Percentiles rank a stretch among this genome's conserved stretches.
Conservation (phyloP, 1,140 invertebrate genomes). For the Sinella curviseta region DNA sequence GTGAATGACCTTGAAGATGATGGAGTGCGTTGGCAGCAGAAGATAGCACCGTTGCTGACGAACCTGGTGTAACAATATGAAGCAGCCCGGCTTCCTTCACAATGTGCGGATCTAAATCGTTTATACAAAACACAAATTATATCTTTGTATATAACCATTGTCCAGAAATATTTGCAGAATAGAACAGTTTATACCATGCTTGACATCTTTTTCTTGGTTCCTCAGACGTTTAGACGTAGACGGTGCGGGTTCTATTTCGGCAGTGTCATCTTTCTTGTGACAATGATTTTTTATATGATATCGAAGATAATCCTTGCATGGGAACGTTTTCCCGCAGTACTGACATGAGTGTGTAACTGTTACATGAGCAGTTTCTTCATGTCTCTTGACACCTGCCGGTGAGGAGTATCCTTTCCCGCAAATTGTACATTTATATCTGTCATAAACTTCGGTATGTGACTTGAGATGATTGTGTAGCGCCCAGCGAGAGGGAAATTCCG, state of each 20-base stretch:
- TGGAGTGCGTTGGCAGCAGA: background rate
- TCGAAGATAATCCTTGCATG: background rate
- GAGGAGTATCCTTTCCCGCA: background rate
- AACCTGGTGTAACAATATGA: background rate
- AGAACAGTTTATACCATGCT: background rate
- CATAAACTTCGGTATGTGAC: background rate
- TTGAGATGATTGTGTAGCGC: background rate
- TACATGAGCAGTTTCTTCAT: background rate
- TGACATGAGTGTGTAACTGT: background rate
- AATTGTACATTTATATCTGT: background rate
- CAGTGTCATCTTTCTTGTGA: background rate
- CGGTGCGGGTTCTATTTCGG: background rate
- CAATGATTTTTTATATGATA: constrained; percentile 8
- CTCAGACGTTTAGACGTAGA: background rate
- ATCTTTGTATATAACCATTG: too few relatives aligned
- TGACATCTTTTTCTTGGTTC: background rate
- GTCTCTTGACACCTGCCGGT: background rate
- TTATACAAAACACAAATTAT: background rate
- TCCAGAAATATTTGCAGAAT: too few relatives aligned
- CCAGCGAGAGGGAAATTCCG: background rate
- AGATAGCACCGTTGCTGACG: too few relatives aligned
- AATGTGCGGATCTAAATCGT: background rate
- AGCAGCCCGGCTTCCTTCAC: background rate
- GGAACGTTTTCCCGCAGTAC: background rate
- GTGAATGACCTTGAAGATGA: background rate